Conservation (phyloP, 2,113 vertebrate species). For the Hirundichthys speculiger region DNA sequence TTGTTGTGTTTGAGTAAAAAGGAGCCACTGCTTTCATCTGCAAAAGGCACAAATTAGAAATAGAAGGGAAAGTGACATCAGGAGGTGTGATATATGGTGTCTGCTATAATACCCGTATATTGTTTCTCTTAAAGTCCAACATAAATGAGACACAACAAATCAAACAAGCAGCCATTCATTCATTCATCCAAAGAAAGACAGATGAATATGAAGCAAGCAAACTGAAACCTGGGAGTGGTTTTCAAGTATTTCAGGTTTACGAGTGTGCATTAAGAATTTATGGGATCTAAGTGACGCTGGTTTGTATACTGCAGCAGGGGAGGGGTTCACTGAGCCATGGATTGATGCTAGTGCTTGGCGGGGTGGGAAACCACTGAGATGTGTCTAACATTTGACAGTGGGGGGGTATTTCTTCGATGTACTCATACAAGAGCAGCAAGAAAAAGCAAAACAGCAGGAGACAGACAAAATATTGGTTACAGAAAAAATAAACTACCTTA, state of each 20-base stretch:
- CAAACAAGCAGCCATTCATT: constrained; percentile 12
- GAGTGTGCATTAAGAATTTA: constrained; percentile 56
- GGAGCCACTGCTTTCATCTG: constrained; percentile 44
- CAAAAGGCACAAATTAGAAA: constrained; percentile 16
- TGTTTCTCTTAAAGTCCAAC: background rate
- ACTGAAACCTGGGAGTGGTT: constrained; percentile 4
- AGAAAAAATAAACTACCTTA: too few species aligned
- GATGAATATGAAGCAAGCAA: constrained; percentile 4
- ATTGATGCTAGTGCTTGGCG: constrained; percentile 21
- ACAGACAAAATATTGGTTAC: too few species aligned
- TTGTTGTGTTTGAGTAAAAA: too few species aligned
- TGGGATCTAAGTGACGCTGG: constrained; percentile 55
- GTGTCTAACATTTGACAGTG: too few species aligned
- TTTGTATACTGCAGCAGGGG: constrained; percentile 50
- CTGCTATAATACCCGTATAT: background rate
- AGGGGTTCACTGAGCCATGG: constrained; percentile 24
- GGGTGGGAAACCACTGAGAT: background rate
- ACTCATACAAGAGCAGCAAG: too few species aligned
- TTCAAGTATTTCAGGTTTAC: constrained; percentile 52
- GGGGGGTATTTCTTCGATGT: too few species aligned
- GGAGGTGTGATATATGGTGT: constrained; percentile 10
- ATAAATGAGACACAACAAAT: constrained; percentile 18
- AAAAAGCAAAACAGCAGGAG: too few species aligned
- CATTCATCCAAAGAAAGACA: constrained; percentile 5
- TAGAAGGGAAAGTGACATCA: constrained; percentile 15